Evolutionary conservation across 2,797 vertebrate genomes (phyloP).

Genomic region (Acipenser oxyrinchus): DNA sequence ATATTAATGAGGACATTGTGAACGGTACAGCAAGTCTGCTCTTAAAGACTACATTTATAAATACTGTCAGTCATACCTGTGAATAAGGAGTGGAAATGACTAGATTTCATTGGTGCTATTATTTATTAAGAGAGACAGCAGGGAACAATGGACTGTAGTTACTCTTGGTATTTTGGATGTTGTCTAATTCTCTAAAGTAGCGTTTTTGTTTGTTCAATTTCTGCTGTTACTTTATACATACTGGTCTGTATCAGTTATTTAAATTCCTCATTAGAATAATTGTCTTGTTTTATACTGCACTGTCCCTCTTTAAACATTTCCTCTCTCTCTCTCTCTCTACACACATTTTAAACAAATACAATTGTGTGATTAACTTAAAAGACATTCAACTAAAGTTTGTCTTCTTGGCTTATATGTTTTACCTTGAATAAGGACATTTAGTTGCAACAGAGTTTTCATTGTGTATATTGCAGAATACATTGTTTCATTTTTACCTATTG

Average conservation of each 20-base stretch:
- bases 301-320: too few species aligned
- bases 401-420: too few species aligned
- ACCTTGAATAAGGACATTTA: too few species aligned
- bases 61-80: constrained; percentile 21
- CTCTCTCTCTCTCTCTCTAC: too few species aligned
- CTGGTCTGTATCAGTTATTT: constrained; percentile 50
- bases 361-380: too few species aligned
- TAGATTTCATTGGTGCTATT: constrained; percentile 6
- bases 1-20: constrained; percentile 20
- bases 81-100: constrained; percentile 13
- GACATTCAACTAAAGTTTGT: too few species aligned
- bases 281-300: too few species aligned
- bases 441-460: too few species aligned
- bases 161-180: neutral
- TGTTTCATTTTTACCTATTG: too few species aligned
- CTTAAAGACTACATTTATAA: constrained; percentile 16
- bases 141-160: neutral
- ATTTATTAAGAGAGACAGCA: neutral
- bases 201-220: constrained; percentile 19
- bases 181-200: constrained; percentile 19
- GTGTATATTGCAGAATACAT: too few species aligned
- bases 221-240: constrained; percentile 14
- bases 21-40: constrained; percentile 8
- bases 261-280: constrained; percentile 4
- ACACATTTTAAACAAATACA: too few species aligned